Conservation (phyloP, 2,113 vertebrate species). For the Lamprotornis superbus region DNA sequence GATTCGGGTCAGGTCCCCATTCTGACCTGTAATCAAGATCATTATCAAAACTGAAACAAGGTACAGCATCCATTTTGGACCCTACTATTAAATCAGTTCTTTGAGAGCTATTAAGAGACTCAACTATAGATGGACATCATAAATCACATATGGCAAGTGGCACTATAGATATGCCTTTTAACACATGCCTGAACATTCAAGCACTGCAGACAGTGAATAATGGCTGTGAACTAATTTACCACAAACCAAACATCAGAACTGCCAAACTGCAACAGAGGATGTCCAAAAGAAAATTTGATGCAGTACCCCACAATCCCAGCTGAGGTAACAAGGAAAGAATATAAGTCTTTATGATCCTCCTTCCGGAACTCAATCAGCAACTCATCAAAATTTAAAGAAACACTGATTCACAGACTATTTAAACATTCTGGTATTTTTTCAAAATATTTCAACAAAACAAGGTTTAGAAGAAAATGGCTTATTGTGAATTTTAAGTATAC, state of each 20-base stretch:
- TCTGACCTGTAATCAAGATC: neutral
- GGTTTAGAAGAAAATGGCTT: neutral
- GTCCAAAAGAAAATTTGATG: neutral
- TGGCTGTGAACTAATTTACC: constrained; percentile 1
- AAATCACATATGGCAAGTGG: neutral
- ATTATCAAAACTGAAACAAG: neutral
- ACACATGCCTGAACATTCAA: neutral
- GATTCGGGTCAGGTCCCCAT: neutral
- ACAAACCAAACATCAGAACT: neutral
- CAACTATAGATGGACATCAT: neutral
- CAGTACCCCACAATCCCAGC: neutral
- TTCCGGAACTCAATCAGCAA: neutral
- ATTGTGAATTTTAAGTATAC: neutral
- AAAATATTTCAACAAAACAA: neutral
- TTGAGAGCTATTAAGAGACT: neutral
- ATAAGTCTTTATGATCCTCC: neutral
- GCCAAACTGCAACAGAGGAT: neutral
- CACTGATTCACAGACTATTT: neutral
- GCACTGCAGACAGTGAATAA: neutral
- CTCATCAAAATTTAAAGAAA: constrained; percentile 19
- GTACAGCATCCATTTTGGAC: neutral
- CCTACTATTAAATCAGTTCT: neutral
- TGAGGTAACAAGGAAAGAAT: constrained; percentile 7
- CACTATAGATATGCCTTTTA: neutral
- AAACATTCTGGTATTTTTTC: neutral